phyloP scores from a whole-genome alignment of 1,140 invertebrate species.

The Colletes latitarsis region DNA sequence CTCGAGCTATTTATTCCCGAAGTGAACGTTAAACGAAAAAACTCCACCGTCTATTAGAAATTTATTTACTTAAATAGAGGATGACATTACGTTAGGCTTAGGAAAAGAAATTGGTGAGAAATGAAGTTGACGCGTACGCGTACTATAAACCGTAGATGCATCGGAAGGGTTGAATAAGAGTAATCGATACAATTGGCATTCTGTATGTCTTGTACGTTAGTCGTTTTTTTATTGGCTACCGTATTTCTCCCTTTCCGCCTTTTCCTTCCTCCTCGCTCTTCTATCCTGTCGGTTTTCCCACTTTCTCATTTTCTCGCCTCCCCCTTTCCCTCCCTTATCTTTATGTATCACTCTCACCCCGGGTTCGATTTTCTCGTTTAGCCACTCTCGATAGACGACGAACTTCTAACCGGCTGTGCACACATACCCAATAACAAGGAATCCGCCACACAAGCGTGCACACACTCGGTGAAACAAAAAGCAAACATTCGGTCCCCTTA shows the following conservation, averaged over 20 bases:
- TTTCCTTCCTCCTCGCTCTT: neutral
- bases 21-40: neutral
- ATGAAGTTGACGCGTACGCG: too few species aligned
- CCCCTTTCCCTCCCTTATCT: neutral
- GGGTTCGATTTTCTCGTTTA: slow-evolving; percentile 11
- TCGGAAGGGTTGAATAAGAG: too few species aligned
- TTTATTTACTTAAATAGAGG: too few species aligned
- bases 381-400: slow-evolving; percentile 24
- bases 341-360: slow-evolving; percentile 16
- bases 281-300: neutral
- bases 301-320: neutral
- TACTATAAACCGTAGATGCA: too few species aligned
- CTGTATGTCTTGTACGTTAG: too few species aligned
- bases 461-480: slow-evolving; percentile 35
- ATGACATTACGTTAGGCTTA: too few species aligned
- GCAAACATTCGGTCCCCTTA: slow-evolving; percentile 56
- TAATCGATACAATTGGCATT: too few species aligned
- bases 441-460: slow-evolving; percentile 22
- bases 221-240: neutral
- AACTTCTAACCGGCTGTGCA: slow-evolving; percentile 56
- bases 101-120: too few species aligned
- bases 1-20: neutral
- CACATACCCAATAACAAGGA: slow-evolving; percentile 56
- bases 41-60: too few species aligned
- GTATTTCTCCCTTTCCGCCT: neutral